phyloP scores from a whole-genome alignment of 2,113 vertebrate genomes.

The Eira barbara region DNA sequence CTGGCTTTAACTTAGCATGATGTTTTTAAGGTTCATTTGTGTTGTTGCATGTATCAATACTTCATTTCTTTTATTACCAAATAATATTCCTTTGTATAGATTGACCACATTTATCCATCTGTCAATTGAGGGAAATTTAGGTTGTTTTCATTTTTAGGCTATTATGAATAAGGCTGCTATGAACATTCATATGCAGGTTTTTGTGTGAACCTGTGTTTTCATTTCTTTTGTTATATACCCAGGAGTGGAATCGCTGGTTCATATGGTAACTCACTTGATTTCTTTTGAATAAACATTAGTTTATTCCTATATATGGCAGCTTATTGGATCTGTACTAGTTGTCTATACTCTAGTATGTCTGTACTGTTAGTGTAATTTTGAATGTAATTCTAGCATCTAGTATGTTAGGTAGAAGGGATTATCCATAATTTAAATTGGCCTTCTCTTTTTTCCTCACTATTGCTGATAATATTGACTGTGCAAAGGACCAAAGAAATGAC shows the following conservation, averaged over 20 bases:
- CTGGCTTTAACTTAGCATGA: background rate
- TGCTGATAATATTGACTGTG: background rate
- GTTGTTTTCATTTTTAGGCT: background rate
- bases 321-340: background rate
- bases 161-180: background rate
- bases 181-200: background rate
- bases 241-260: background rate
- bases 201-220: background rate
- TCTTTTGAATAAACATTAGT: slow-evolving; percentile 27
- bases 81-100: background rate
- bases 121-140: background rate
- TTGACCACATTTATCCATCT: background rate
- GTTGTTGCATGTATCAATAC: background rate
- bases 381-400: background rate
- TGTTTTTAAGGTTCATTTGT: background rate
- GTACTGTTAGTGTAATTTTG: background rate
- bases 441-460: background rate
- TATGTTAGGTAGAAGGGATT: background rate
- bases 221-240: background rate
- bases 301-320: background rate
- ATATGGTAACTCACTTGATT: background rate
- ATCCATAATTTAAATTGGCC: background rate
- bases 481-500: background rate
- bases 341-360: background rate
- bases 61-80: background rate